Percentiles rank a stretch among this genome's conserved stretches.
These are phyloP conservation scores for Thera britannica DNA, from an alignment of 2,888 invertebrate species.

Conservation along the genomic window DNA sequence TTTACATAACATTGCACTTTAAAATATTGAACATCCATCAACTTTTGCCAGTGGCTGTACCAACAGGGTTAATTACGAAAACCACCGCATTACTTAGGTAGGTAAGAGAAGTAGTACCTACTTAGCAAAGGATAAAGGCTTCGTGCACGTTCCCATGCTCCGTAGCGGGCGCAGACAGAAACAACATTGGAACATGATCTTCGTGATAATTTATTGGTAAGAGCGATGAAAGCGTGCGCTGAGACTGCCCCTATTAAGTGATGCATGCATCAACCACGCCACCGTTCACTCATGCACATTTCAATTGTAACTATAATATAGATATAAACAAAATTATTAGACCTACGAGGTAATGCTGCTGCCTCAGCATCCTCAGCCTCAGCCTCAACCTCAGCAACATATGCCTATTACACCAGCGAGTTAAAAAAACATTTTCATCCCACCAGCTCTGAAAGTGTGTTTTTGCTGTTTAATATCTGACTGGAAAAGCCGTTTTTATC, in stretches of 20 bases:
- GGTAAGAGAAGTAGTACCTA: neutral
- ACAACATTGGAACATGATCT: constrained; percentile 74
- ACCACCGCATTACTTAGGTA: neutral
- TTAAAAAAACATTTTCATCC: no score
- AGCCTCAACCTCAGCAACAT: no score
- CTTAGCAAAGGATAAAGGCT: constrained; percentile 9
- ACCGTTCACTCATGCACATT: constrained; percentile 4
- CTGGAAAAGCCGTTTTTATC: no score
- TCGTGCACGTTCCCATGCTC: constrained; percentile 64
- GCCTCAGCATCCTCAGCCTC: no score
- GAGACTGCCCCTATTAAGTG: constrained; percentile 63
- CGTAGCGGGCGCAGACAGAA: constrained; percentile 59
- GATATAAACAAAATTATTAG: no score
- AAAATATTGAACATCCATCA: no score
- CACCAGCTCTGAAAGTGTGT: no score
- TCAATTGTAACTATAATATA: neutral
- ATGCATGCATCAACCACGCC: constrained; percentile 54
- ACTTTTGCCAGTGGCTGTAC: neutral
- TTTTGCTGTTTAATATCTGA: no score
- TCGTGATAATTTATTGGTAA: constrained; percentile 79
- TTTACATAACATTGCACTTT: no score
- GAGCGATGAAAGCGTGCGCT: constrained; percentile 70
- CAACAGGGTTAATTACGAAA: neutral
- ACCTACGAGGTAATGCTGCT: no score
- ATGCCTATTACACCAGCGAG: no score